These are phyloP conservation scores for Habroteleia sp. DNA, from an alignment of 2,888 invertebrate genomes.

Conservation along the genomic window DNA sequence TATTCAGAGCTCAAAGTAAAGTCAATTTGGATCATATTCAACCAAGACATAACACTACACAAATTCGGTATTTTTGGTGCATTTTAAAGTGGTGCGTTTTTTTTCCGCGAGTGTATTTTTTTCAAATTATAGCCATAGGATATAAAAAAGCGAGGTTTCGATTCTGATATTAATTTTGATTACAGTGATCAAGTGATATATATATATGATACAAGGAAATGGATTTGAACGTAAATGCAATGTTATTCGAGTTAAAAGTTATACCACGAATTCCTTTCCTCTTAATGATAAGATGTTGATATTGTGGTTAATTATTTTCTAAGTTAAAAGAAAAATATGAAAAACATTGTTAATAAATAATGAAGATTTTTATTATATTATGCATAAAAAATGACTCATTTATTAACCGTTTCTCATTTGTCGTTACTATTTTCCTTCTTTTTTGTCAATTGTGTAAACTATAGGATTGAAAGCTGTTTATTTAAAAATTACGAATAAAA, in stretches of 20 bases:
- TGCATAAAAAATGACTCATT: background rate
- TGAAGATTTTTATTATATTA: constrained; percentile 74
- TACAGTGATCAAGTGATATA: constrained; percentile 12
- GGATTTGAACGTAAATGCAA: constrained; percentile 23
- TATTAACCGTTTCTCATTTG: too few relatives aligned
- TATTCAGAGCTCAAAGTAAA: too few relatives aligned
- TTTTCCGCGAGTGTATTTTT: constrained; percentile 39
- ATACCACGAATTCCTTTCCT: constrained; percentile 36
- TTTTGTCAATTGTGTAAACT: too few relatives aligned
- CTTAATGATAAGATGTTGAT: constrained; percentile 62
- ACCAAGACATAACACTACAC: too few relatives aligned
- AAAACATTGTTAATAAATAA: constrained; percentile 77
- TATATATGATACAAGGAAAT: constrained; percentile 8
- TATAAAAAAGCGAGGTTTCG: constrained; percentile 5
- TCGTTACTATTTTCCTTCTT: too few relatives aligned
- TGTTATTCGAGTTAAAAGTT: constrained; percentile 4
- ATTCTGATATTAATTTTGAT: background rate
- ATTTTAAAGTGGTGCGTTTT: too few relatives aligned
- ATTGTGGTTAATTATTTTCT: constrained; percentile 75
- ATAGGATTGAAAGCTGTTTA: too few relatives aligned
- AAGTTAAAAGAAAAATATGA: constrained; percentile 66
- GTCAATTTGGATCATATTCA: too few relatives aligned
- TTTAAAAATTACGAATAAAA: too few relatives aligned
- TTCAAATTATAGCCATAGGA: constrained; percentile 18
- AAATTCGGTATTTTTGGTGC: too few relatives aligned